Base-by-base conservation (phyloP, 2,888 invertebrate species). In the Aethes cnicana region DNA sequence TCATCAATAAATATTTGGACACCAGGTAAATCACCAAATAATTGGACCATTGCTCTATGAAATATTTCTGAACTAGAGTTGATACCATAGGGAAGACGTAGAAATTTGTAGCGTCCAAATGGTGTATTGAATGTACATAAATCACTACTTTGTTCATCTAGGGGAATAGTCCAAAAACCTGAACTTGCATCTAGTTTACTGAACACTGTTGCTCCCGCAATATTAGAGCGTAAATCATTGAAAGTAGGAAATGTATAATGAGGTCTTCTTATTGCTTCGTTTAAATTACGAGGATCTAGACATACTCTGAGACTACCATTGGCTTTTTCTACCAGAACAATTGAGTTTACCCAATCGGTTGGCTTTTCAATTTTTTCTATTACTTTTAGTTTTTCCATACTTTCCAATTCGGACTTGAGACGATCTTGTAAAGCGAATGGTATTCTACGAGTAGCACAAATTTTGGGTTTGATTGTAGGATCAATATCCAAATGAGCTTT, bases 341-440 rank as follows among this genome's bases (percentile, higher is more conserved):
- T 36, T 2, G n/a, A n/a, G n/a, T n/a, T n/a, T n/a, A n/a, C n/a
- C n/a, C n/a, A n/a, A n/a, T n/a, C n/a, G n/a, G n/a, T n/a, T n/a
- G n/a, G n/a, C n/a, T n/a, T n/a, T n/a, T n/a, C n/a, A n/a, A n/a
- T n/a, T n/a, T n/a, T n/a, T n/a, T n/a, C n/a, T n/a, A n/a, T n/a
- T n/a, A n/a, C n/a, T n/a, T n/a, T n/a, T n/a, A n/a, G n/a, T n/a
- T n/a, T n/a, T n/a, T n/a, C n/a, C n/a, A n/a, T n/a, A n/a, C n/a
- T n/a, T n/a, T n/a, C n/a, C n/a, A n/a, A 9, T 8, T 39, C 39
- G 9, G 4, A 9, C n/a, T 39, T 39, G 5, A 39, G 39, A 9
- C 26, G 23, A 9, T 54, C 52, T 47, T 56, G 58, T 4, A 63
- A 56, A 7, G 61, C 57, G 26, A 43, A 63, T 3, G 63, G 61